phyloP scores from a whole-genome alignment of 2,888 invertebrate species.

The Apoda limacodes region DNA sequence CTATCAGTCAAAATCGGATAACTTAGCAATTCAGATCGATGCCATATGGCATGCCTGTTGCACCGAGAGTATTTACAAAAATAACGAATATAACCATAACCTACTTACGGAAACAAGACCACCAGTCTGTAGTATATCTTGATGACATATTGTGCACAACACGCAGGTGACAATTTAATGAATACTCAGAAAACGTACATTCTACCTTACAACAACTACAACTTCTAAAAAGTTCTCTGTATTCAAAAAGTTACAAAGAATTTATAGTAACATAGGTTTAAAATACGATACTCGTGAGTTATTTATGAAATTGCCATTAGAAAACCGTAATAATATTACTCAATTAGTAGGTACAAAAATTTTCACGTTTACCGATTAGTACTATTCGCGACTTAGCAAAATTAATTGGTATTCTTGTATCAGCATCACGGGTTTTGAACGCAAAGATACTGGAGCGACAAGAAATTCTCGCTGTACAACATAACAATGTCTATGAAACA shows the following conservation, averaged over 20 bases:
- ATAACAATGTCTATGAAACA: too few relatives aligned
- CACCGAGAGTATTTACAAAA: slow-evolving; percentile 7
- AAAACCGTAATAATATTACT: slow-evolving; percentile 9
- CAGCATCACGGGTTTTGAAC: too few relatives aligned
- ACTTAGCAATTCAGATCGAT: not conserved
- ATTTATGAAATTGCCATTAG: slow-evolving; percentile 7
- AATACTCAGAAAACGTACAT: slow-evolving; percentile 7
- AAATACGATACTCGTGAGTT: slow-evolving; percentile 3
- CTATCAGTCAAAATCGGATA: not conserved
- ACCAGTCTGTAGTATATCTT: slow-evolving; percentile 8
- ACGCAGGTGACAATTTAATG: slow-evolving; percentile 6
- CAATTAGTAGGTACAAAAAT: slow-evolving; percentile 7
- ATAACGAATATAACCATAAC: slow-evolving; percentile 4
- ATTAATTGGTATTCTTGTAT: slow-evolving; percentile 9
- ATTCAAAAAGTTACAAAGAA: slow-evolving; percentile 7
- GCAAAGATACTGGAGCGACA: too few relatives aligned
- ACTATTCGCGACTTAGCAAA: slow-evolving; percentile 10
- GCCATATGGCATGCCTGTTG: slow-evolving; percentile 3
- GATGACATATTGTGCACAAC: slow-evolving; percentile 14
- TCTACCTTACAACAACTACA: slow-evolving; percentile 8
- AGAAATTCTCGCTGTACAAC: too few relatives aligned
- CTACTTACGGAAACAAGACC: slow-evolving; percentile 3
- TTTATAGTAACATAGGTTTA: slow-evolving; percentile 13
- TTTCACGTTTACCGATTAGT: slow-evolving; percentile 2
- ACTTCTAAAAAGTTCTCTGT: slow-evolving; percentile 10